phyloP scores from a whole-genome alignment of 2,797 vertebrate genomes.

The Ptychobarbus kaznakovi region DNA sequence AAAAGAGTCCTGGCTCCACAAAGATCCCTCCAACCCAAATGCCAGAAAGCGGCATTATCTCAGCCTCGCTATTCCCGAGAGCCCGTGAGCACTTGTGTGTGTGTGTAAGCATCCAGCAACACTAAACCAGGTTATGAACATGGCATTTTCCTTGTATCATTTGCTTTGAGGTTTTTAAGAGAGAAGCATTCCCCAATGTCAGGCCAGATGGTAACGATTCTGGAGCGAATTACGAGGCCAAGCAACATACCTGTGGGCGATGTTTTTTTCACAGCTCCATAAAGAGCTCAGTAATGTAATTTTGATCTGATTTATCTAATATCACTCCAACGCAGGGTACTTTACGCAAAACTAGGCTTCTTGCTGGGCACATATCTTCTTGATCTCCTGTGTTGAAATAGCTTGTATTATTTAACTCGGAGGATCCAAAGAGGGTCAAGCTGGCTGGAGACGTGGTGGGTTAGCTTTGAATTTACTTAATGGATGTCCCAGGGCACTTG shows the following conservation, averaged over 20 bases:
- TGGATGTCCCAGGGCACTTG: conserved; percentile 59
- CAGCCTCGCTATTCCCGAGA: conserved; percentile 2
- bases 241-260: conserved; percentile 84
- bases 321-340: conserved; percentile 72
- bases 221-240: conserved; percentile 84
- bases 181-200: conserved; percentile 82
- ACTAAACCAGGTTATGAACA: conserved; percentile 79
- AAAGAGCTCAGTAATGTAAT: conserved; percentile 86
- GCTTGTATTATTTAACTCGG: conserved; percentile 73
- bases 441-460: conserved; percentile 60
- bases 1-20: conserved; percentile 32
- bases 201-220: conserved; percentile 86
- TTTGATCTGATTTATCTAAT: conserved; percentile 86
- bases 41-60: conserved; percentile 32
- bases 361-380: conserved; percentile 68
- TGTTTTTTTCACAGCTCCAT: conserved; percentile 84
- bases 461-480: conserved; percentile 65
- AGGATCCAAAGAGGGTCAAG: conserved; percentile 59
- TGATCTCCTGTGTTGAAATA: conserved; percentile 65
- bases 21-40: conserved; percentile 8
- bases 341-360: conserved; percentile 76
- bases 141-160: conserved; percentile 81
- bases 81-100: conserved; percentile 24
- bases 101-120: conserved; percentile 65
- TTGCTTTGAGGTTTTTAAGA: conserved; percentile 85